Conservation (phyloP, 2,797 vertebrate genomes). For the Vespertilio murinus region DNA sequence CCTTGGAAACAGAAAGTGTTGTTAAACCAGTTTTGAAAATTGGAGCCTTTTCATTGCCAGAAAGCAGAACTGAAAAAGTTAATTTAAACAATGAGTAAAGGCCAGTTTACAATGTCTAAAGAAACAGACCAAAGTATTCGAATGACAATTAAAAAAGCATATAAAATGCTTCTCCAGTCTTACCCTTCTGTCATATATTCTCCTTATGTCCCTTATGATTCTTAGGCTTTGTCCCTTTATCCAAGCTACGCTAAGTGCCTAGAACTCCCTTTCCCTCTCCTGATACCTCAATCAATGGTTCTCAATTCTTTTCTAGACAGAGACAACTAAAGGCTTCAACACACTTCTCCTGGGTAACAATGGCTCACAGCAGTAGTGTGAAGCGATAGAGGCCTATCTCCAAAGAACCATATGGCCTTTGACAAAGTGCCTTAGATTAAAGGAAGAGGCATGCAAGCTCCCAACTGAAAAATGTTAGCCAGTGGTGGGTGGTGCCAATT, state of each 20-base stretch:
- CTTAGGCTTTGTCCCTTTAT: background rate
- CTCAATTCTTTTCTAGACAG: background rate
- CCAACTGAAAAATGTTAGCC: background rate
- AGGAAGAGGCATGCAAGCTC: background rate
- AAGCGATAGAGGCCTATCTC: background rate
- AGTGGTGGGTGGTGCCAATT: background rate
- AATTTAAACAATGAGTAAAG: background rate
- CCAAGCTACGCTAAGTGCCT: background rate
- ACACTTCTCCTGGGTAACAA: background rate
- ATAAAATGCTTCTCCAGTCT: background rate
- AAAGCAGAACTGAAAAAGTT: background rate
- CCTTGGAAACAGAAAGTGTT: background rate
- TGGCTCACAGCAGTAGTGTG: background rate
- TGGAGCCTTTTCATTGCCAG: background rate
- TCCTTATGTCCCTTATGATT: background rate
- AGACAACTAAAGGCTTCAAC: background rate
- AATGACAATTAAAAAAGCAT: background rate
- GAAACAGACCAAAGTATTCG: background rate
- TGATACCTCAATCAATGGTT: background rate
- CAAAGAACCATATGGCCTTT: background rate
- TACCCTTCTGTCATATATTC: background rate
- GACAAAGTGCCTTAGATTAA: background rate
- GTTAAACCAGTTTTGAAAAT: background rate
- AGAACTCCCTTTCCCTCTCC: background rate
- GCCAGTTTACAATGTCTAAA: background rate